Base-by-base conservation (phyloP, 2,113 vertebrate genomes). In the Cololabis saira region DNA sequence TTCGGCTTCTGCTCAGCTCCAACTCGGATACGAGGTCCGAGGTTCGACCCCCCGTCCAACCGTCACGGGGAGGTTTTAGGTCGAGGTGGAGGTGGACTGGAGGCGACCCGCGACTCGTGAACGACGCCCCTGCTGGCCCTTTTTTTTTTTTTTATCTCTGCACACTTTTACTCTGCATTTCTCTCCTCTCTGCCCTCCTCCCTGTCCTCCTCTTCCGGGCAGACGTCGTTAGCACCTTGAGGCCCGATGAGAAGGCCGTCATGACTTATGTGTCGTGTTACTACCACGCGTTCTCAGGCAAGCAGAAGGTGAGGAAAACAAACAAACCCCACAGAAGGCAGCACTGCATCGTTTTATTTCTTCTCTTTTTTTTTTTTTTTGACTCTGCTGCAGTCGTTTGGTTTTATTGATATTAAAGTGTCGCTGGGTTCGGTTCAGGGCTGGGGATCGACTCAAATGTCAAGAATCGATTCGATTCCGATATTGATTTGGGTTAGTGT, bases 241-340 rank as follows among this genome's bases (percentile, higher is more conserved):
- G 96, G 94, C 96, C 93, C 92, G 97, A 98, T 92, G 96, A 98
- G 96, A 97, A 98, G 94, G 98, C 96, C 91, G 90, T 96, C 94
- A 98, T 98, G 96, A 98, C 98, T 91, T 98, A 95, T 95, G 97
- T 98, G 93, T 99, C 97, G 93, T 97, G 97, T 97, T 98, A 97
- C 96, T 98, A 97, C 96, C 96, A 96, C 93, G 96, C 98, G 84
- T 98, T 99, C 96, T 98, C 94, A 83, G 97, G 96, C 91, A 96
- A 96, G 14, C 97, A 97, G 96, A 99, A 99, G 97, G 98, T 99
- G 96, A 99, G 98, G 44, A 43, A 54, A 27, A 21, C 22, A 21
- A 6, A 56, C 19, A 48, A 56, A 14, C 27, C 8, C 48, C 48
- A 50, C 12, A 11, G 30, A 17, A 4, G 62, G 59, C 76, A 37